Conservation (phyloP, 2,797 vertebrate species). For the Chaetophractus vellerosus region DNA sequence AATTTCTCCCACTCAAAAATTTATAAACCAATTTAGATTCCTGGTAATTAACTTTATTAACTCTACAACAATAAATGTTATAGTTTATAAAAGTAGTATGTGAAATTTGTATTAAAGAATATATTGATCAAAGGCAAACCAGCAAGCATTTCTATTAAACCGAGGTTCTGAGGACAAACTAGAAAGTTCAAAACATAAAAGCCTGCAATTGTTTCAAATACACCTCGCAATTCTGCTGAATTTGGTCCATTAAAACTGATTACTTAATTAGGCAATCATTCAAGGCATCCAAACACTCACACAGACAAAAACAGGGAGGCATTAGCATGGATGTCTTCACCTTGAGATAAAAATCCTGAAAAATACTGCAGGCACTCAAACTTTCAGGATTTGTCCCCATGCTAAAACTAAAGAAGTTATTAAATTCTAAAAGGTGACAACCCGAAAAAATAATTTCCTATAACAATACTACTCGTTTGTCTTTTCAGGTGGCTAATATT, state of each 20-base stretch:
- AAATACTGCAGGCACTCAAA: constrained; percentile 76
- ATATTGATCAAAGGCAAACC: constrained; percentile 87
- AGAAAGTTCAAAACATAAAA: constrained; percentile 85
- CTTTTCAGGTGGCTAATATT: constrained; percentile 60
- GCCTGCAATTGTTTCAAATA: constrained; percentile 83
- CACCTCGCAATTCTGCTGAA: constrained; percentile 88
- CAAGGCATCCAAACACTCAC: constrained; percentile 85
- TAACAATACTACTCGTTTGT: constrained; percentile 65
- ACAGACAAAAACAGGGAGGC: constrained; percentile 81
- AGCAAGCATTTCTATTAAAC: constrained; percentile 87
- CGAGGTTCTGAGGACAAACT: constrained; percentile 83
- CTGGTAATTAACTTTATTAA: constrained; percentile 87
- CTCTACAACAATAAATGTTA: constrained; percentile 81
- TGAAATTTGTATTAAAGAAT: constrained; percentile 86
- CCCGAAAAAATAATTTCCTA: constrained; percentile 66
- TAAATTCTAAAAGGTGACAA: constrained; percentile 76
- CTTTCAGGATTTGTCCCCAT: constrained; percentile 72
- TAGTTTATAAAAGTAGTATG: constrained; percentile 86
- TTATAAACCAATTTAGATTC: constrained; percentile 88
- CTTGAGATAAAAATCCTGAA: constrained; percentile 70
- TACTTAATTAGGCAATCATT: constrained; percentile 91
- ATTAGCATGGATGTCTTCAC: constrained; percentile 69
- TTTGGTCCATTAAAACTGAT: constrained; percentile 89
- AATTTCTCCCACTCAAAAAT: constrained; percentile 87
- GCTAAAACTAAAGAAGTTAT: constrained; percentile 67